Evolutionary conservation across 2,113 vertebrate genomes (phyloP), one percentile per base, ranked within the genome.

Genomic region (Lipophrys pholis): DNA sequence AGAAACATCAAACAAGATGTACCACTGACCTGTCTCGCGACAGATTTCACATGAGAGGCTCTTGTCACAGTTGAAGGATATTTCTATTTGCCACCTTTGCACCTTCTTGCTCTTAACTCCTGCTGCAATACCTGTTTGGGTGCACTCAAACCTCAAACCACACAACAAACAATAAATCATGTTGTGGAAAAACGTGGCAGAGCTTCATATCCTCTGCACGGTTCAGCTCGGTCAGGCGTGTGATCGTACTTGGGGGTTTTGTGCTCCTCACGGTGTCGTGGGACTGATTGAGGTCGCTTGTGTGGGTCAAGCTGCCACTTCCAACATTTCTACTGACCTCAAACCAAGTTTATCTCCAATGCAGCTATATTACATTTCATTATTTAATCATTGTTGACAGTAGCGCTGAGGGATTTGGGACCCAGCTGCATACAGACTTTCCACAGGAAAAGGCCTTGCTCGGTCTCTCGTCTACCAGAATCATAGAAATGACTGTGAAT

Each of bases 131-230:
- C 4, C n/a, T 63, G 36, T 57, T 70, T 78, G 12, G 60, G 12
- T 54, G 5, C 15, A 7, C 61, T 41, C 48, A 53, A 11, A 60
- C 21, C 15, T 65, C 11, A 15, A 5, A 14, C 14, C 12, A 41
- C 56, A 58, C 70, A 60, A 39, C 58, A 81, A 78, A 74, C 75
- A 80, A 68, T 80, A 71, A 65, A 82, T 83, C 76, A 78, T 70
- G 21, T 69, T 75, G 40, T 66, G 30, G 43, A 60, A 7, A 59
- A 63, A 58, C n/a, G 59, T 51, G 30, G n/a, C 43, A 70, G 36
- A 54, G 38, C 67, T 56, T 72, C 51, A 63, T 51, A 59, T 38
- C 43, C 56, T 65, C 51, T 30, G 36, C 16, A 38, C 7, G 11
- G 60, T 48, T 66, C 61, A 36, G 48, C 45, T 73, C 59, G 16